Base-by-base conservation (phyloP, 2,113 vertebrate genomes). In the Solenodon paradoxus region DNA sequence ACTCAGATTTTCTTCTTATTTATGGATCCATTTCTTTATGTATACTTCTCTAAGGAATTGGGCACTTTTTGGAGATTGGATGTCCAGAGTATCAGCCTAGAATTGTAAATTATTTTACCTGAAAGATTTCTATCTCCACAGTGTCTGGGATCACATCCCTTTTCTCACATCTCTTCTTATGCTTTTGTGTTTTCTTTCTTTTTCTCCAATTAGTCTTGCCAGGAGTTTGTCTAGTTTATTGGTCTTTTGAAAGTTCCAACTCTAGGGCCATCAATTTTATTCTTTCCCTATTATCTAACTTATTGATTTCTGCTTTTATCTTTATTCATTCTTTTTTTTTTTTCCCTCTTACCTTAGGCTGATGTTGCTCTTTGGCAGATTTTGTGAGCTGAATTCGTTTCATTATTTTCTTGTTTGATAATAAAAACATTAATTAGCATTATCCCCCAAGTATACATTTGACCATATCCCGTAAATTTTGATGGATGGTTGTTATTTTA, bases 341-440 rank as follows among this genome's bases (percentile, higher is more conserved):
- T 64, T 53, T 93, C 38, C 72, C 61, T 55, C 90, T 95, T 93
- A 92, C 88, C 90, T 95, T 78, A 84, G 88, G 92, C 94, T 85
- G 81, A 51, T 75, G 66, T 64, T 90, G 88, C 66, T 81, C 59
- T 90, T 96, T 57, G 81, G 71, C 20, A 71, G 84, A 82, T 81
- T 96, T 85, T 12, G 0, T 51, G 92, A 92, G 74, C 78, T 95
- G 81, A 95, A 96, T 97, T 92, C 93, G 88, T 95, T 83, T 77
- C 85, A 96, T 97, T 85, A 97, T 93, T 97, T n/a, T 97, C 86
- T 94, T 93, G 71, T 95, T 92, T 95, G 90, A 88, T 94, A 88
- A 88, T 90, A 85, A 96, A 93, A 87, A 51, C 87, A 89, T 94
- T 85, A 83, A 94, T 83, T 93, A 64, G 17, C 83, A 63, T 95